Evolutionary conservation across 2,888 invertebrate species (phyloP).

Genomic region (Lathronympha strigana): DNA sequence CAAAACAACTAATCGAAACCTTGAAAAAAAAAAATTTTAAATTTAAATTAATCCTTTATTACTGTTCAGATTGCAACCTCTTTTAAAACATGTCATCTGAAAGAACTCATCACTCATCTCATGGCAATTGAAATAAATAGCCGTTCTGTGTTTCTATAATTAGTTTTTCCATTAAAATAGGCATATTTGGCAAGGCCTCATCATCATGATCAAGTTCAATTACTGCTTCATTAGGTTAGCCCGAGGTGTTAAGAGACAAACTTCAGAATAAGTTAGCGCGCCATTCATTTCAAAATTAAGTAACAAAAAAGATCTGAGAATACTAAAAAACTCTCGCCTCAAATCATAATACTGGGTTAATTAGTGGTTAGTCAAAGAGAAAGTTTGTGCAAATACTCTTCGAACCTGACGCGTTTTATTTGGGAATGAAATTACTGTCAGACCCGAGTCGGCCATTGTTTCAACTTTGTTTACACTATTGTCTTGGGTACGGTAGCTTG

Average conservation of each 20-base stretch:
- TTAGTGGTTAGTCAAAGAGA: conserved; percentile 38
- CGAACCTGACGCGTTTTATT: conserved; percentile 39
- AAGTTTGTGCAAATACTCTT: conserved; percentile 31
- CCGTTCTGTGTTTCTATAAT: no score
- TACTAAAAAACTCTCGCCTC: conserved; percentile 6
- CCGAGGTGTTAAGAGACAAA: neutral
- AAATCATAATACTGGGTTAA: conserved; percentile 28
- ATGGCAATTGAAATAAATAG: no score
- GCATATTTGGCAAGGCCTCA: no score
- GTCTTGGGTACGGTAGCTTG: neutral
- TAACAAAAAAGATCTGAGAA: neutral
- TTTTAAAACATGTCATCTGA: no score
- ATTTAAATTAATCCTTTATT: no score
- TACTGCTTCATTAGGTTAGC: neutral
- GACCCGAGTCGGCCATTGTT: conserved; percentile 26
- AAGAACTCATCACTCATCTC: no score
- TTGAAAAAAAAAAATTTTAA: no score
- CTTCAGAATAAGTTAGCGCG: neutral
- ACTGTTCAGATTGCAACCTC: no score
- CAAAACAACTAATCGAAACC: no score
- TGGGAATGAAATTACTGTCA: conserved; percentile 34
- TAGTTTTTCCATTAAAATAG: no score
- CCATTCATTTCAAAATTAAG: conserved; percentile 6
- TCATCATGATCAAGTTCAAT: no score
- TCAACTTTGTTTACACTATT: conserved; percentile 36